These are phyloP conservation scores for Rhinolophus sinicus DNA, from an alignment of 2,113 vertebrate species.

Conservation along the genomic window DNA sequence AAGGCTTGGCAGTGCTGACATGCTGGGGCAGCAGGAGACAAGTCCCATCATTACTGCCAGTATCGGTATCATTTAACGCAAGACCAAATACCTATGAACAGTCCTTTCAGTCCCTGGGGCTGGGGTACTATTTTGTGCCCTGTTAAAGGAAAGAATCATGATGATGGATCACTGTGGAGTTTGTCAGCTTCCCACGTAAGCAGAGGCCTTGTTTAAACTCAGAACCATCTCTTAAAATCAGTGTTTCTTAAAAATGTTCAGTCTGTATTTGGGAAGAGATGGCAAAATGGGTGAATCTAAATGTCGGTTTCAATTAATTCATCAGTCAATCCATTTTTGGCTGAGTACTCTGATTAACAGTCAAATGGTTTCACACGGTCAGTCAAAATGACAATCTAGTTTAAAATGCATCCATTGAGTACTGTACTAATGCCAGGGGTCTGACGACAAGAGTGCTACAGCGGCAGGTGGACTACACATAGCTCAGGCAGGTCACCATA, in stretches of 20 bases:
- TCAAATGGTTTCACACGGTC: neutral
- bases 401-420: neutral
- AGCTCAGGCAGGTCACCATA: neutral
- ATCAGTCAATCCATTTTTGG: neutral
- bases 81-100: neutral
- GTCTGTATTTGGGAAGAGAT: neutral
- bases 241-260: neutral
- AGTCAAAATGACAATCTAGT: neutral
- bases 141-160: neutral
- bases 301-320: neutral
- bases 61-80: neutral
- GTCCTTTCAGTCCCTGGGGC: neutral
- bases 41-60: neutral
- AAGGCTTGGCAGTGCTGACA: neutral
- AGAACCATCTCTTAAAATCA: neutral
- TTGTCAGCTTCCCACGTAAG: neutral
- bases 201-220: neutral
- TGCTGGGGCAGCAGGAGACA: neutral
- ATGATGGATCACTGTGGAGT: neutral
- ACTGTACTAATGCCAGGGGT: no score
- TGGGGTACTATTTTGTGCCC: neutral
- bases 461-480: rapidly evolving
- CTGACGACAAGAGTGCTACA: no score
- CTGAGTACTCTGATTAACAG: neutral
- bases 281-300: neutral